These are phyloP conservation scores for Drosophila meridionalis DNA, from an alignment of 2,888 invertebrate species.

Conservation along the genomic window DNA sequence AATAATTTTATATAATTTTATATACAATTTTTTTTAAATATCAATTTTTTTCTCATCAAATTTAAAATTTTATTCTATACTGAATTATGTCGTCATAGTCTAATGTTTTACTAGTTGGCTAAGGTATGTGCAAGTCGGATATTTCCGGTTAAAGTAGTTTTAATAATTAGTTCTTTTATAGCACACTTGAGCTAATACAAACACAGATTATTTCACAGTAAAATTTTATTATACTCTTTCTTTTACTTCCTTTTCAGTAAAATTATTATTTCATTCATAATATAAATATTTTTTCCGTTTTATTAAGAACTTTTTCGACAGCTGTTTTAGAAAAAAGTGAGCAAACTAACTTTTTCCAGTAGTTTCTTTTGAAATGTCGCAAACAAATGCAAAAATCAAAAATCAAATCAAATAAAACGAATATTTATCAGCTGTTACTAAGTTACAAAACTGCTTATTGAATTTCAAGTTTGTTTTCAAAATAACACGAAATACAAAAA, in stretches of 20 bases:
- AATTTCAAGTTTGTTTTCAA: constrained; percentile 33
- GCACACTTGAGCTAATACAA: not conserved
- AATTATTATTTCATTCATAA: not conserved
- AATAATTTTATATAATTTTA: not conserved
- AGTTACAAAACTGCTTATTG: not conserved
- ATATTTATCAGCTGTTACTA: constrained; percentile 20
- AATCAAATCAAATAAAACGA: not conserved
- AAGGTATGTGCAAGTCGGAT: not conserved
- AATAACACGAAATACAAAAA: constrained; percentile 9
- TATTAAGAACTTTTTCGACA: constrained; percentile 6
- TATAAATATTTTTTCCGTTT: not conserved
- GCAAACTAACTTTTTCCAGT: not conserved
- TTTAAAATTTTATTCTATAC: not conserved
- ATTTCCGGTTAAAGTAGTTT: not conserved
- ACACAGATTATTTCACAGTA: not conserved
- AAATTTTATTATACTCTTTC: not conserved
- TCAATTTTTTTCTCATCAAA: not conserved
- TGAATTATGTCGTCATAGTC: not conserved
- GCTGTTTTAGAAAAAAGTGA: constrained; percentile 24
- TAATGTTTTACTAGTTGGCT: not conserved
- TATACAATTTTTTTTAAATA: not conserved
- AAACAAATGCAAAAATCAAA: not conserved
- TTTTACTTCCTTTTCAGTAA: not conserved
- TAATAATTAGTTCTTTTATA: too few relatives aligned
- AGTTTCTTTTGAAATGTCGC: constrained; percentile 8